A percentile compares a stretch with the other conserved stretches of the same genome.
Evolutionary conservation across 2,888 invertebrate genomes (phyloP).

Genomic region (Nomada ferruginata): DNA sequence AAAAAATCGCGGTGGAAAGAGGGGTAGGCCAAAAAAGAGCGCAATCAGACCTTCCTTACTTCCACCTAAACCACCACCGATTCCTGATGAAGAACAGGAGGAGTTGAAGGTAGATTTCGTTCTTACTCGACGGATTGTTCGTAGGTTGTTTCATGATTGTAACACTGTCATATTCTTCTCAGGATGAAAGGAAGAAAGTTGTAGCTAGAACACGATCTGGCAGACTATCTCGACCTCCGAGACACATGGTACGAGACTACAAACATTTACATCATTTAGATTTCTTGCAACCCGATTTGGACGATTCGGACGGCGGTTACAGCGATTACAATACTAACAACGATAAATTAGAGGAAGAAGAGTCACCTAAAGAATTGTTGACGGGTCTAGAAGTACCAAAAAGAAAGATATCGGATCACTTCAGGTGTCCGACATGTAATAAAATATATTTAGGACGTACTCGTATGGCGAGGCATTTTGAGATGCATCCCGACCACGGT

Average conservation of each 20-base stretch:
- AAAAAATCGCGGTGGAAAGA: conserved; percentile 77
- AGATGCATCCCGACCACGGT: conserved; percentile 87
- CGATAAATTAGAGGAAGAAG: conserved; percentile 77
- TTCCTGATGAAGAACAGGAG: conserved; percentile 77
- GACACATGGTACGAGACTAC: conserved; percentile 87
- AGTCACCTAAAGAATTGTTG: conserved; percentile 77
- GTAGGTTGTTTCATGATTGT: not conserved
- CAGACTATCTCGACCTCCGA: conserved; percentile 86
- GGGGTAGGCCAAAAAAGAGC: conserved; percentile 80
- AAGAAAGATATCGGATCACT: conserved; percentile 85
- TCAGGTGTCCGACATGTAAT: conserved; percentile 87
- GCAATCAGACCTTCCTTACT: conserved; percentile 70
- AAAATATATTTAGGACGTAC: conserved; percentile 88
- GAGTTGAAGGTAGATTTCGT: conserved; percentile 73
- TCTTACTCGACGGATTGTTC: not conserved
- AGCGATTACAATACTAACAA: conserved; percentile 85
- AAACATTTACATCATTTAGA: conserved; percentile 86
- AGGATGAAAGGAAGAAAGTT: conserved; percentile 85
- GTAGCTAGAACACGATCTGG: conserved; percentile 86
- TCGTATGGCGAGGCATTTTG: conserved; percentile 87
- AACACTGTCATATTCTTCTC: conserved; percentile 24
- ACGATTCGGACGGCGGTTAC: conserved; percentile 87
- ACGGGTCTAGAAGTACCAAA: conserved; percentile 81
- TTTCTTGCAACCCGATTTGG: conserved; percentile 85
- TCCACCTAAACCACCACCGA: conserved; percentile 68